These are phyloP conservation scores for Anorthoa munda DNA, from an alignment of 2,888 invertebrate genomes.

Conservation along the genomic window DNA sequence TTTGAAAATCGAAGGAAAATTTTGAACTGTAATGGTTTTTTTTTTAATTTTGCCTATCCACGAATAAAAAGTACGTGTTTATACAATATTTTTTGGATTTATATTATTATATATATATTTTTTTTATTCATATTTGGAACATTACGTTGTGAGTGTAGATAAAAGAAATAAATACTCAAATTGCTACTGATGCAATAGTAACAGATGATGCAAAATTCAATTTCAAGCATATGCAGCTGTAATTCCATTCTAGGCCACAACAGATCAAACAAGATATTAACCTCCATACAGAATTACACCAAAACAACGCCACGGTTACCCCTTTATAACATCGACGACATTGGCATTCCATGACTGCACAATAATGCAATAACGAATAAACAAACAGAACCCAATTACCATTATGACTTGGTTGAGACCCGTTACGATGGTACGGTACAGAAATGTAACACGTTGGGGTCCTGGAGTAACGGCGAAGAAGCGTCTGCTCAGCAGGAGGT, in stretches of 20 bases:
- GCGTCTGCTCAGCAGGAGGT: conserved; percentile 58
- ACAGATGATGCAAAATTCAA: background rate
- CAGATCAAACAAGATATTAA: conserved; percentile 27
- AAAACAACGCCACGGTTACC: conserved; percentile 24
- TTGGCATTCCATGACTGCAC: conserved; percentile 41
- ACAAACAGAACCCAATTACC: conserved; percentile 47
- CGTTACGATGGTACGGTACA: conserved; percentile 55
- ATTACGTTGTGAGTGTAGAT: too few relatives aligned
- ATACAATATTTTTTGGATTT: too few relatives aligned
- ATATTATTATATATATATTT: too few relatives aligned
- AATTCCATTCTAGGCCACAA: conserved; percentile 23
- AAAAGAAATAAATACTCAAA: background rate
- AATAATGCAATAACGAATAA: conserved; percentile 45
- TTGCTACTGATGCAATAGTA: background rate
- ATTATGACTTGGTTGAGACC: conserved; percentile 39
- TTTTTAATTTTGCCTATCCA: too few relatives aligned
- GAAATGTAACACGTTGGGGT: conserved; percentile 43
- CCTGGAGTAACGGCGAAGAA: conserved; percentile 60
- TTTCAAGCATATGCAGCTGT: background rate
- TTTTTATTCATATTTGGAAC: too few relatives aligned
- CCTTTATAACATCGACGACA: conserved; percentile 18
- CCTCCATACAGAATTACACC: conserved; percentile 10
- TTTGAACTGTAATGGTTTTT: too few relatives aligned
- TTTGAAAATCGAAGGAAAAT: too few relatives aligned
- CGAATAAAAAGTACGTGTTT: too few relatives aligned